phyloP scores from a whole-genome alignment of 2,113 vertebrate species.

The Cebus imitator region DNA sequence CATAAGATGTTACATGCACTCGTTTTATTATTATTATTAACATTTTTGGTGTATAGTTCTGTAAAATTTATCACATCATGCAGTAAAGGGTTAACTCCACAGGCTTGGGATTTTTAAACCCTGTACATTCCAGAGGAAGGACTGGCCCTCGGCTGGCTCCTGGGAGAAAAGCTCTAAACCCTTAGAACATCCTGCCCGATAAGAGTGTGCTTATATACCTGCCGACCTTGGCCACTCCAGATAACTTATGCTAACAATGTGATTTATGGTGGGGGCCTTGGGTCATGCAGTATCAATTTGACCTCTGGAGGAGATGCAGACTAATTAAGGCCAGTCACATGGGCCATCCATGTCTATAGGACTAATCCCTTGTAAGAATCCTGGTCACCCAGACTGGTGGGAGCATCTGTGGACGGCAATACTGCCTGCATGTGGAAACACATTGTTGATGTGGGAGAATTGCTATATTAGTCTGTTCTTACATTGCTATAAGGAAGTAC shows the following conservation, averaged over 20 bases:
- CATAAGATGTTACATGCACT: background rate
- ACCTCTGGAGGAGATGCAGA: background rate
- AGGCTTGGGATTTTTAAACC: background rate
- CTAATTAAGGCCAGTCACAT: background rate
- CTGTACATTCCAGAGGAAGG: background rate
- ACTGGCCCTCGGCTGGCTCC: background rate
- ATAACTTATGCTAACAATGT: background rate
- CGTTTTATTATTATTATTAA: background rate
- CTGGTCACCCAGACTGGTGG: background rate
- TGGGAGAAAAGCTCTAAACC: background rate
- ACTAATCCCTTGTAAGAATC: background rate
- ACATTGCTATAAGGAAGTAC: too few relatives aligned
- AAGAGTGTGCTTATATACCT: background rate
- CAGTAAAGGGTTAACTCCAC: background rate
- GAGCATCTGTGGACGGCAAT: background rate
- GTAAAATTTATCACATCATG: background rate
- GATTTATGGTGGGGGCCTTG: background rate
- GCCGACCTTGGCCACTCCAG: background rate
- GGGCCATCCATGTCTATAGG: too few relatives aligned
- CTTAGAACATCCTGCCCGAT: background rate
- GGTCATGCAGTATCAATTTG: background rate
- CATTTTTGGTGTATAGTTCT: background rate
- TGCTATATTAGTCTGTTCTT: too few relatives aligned
- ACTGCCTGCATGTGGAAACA: background rate
- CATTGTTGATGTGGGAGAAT: background rate